phyloP scores from a whole-genome alignment of 2,113 vertebrate species.

The Boleophthalmus pectinirostris region DNA sequence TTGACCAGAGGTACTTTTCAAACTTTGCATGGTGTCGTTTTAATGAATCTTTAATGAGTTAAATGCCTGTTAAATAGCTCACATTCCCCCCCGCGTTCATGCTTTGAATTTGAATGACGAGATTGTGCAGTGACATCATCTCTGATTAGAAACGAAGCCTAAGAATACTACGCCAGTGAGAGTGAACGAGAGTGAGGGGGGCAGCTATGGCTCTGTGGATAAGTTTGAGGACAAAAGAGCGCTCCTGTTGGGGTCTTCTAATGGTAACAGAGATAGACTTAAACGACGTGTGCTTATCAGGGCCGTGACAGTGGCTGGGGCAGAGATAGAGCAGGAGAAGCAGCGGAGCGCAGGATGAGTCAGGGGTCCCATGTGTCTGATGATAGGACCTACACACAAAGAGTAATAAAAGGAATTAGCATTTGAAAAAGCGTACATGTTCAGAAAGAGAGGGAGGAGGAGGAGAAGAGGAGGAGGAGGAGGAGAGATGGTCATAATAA shows the following conservation, averaged over 20 bases:
- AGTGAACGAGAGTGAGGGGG: neutral
- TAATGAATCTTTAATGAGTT: neutral
- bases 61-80: conserved; percentile 14
- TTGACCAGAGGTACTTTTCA: neutral
- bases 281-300: conserved; percentile 58
- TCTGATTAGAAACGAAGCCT: conserved; percentile 34
- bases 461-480: neutral
- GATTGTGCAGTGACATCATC: conserved; percentile 50
- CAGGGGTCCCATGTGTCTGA: conserved; percentile 50
- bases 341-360: conserved; percentile 43
- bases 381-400: conserved; percentile 57
- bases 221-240: conserved; percentile 21
- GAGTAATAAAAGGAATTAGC: conserved; percentile 48
- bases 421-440: conserved; percentile 68
- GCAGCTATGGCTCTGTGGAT: neutral
- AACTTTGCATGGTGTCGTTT: neutral
- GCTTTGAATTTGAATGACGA: conserved; percentile 62
- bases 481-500: conserved; percentile 26
- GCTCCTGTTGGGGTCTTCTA: neutral
- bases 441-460: conserved; percentile 43
- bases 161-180: conserved; percentile 38
- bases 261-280: conserved; percentile 19
- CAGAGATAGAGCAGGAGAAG: neutral
- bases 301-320: conserved; percentile 38
- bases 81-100: conserved; percentile 29